Conservation (phyloP, 2,113 vertebrate genomes). For the Callospermophilus lateralis region DNA sequence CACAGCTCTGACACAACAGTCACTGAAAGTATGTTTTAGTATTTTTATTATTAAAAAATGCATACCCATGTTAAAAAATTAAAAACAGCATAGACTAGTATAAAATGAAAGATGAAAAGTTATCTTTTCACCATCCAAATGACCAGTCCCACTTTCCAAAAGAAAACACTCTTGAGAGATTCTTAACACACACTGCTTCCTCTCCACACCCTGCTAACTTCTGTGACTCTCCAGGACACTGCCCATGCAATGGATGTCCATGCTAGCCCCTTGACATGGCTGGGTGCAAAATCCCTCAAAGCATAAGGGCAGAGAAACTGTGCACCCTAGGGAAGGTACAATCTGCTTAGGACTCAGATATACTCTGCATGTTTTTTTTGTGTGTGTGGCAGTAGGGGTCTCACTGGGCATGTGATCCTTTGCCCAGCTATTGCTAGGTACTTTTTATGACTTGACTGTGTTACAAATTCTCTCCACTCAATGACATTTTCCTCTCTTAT, state of each 20-base stretch:
- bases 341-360: too few species aligned
- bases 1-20: slow-evolving; percentile 27
- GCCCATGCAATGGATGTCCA: fast-evolving
- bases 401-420: not conserved
- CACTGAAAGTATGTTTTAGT: slow-evolving; percentile 59
- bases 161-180: not conserved
- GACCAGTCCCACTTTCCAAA: not conserved
- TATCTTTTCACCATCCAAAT: not conserved
- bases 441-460: not conserved
- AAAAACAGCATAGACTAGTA: not conserved
- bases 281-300: not conserved
- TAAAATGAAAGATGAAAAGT: slow-evolving; percentile 59
- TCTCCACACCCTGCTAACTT: not conserved
- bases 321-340: fast-evolving
- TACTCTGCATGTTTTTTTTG: not conserved
- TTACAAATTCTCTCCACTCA: not conserved
- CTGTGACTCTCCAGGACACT: not conserved
- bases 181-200: not conserved
- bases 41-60: slow-evolving; percentile 70
- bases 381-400: not conserved
- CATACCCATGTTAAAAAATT: slow-evolving; percentile 54
- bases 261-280: too few species aligned
- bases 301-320: not conserved
- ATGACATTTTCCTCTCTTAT: not conserved
- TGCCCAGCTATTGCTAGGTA: not conserved